These are phyloP conservation scores for Corythaixoides concolor DNA, from an alignment of 2,113 vertebrate genomes.

Conservation along the genomic window DNA sequence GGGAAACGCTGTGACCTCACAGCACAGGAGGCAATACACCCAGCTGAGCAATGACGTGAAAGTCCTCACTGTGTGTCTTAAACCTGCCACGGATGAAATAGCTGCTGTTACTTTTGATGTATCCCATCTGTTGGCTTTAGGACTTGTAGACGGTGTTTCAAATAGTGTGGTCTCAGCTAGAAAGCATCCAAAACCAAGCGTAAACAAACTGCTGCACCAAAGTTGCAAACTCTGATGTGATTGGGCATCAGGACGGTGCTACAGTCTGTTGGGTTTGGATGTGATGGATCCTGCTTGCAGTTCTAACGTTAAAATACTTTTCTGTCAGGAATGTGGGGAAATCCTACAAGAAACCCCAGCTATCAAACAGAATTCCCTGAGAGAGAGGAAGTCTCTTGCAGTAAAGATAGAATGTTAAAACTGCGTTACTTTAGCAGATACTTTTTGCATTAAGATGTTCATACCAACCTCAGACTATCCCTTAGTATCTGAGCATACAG, in stretches of 20 bases:
- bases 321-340: not conserved
- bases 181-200: not conserved
- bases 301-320: not conserved
- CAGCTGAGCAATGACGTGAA: not conserved
- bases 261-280: not conserved
- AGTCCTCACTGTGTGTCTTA: not conserved
- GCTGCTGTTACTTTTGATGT: not conserved
- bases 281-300: not conserved
- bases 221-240: not conserved
- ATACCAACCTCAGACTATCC: not conserved
- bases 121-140: not conserved
- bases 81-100: not conserved
- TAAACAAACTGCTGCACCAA: rapidly evolving
- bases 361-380: not conserved
- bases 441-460: not conserved
- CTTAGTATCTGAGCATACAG: not conserved
- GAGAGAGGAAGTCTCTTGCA: not conserved
- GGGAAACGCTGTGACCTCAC: not conserved
- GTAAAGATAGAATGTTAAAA: not conserved
- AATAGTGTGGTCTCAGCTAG: not conserved
- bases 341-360: not conserved
- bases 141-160: not conserved
- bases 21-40: not conserved
- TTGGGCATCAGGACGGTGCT: not conserved
- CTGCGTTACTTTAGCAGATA: not conserved